These are phyloP conservation scores for Drosophila mauritiana DNA, from an alignment of 1,140 invertebrate species.

Conservation along the genomic window DNA sequence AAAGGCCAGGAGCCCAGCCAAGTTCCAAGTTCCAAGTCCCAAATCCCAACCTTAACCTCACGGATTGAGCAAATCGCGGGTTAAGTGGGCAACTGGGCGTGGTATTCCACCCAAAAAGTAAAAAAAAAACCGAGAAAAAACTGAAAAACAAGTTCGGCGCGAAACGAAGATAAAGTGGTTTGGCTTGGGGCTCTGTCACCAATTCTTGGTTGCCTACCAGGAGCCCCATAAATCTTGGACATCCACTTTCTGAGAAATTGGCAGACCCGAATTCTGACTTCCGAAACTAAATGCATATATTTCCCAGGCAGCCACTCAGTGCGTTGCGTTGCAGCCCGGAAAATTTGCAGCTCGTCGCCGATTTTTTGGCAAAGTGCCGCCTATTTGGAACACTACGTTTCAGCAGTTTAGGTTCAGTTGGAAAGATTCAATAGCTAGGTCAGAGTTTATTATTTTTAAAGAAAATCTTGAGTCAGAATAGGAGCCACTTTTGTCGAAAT, in stretches of 20 bases:
- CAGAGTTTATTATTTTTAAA: too few species aligned
- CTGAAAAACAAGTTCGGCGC: too few species aligned
- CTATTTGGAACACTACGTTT: background rate
- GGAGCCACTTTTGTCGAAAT: too few species aligned
- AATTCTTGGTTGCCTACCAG: conserved; percentile 42
- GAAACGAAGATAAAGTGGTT: conserved; percentile 61
- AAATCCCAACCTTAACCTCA: conserved; percentile 10
- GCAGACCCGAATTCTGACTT: conserved; percentile 34
- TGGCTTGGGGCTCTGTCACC: conserved; percentile 54
- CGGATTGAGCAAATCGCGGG: conserved; percentile 55
- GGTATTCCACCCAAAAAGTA: background rate
- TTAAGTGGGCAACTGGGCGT: conserved; percentile 26
- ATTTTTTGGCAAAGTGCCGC: conserved; percentile 50
- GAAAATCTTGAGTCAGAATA: too few species aligned
- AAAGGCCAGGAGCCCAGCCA: background rate
- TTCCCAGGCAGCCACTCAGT: conserved; percentile 59
- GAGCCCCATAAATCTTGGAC: conserved; percentile 54
- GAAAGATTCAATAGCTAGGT: too few species aligned
- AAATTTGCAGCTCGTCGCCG: conserved; percentile 49
- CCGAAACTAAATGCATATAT: background rate
- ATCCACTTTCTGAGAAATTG: conserved; percentile 56
- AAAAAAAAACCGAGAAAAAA: background rate
- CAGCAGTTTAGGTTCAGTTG: too few species aligned
- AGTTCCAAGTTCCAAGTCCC: too few species aligned
- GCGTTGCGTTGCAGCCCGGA: conserved; percentile 55